phyloP scores from a whole-genome alignment of 2,113 vertebrate species.

The Oenanthe melanoleuca region DNA sequence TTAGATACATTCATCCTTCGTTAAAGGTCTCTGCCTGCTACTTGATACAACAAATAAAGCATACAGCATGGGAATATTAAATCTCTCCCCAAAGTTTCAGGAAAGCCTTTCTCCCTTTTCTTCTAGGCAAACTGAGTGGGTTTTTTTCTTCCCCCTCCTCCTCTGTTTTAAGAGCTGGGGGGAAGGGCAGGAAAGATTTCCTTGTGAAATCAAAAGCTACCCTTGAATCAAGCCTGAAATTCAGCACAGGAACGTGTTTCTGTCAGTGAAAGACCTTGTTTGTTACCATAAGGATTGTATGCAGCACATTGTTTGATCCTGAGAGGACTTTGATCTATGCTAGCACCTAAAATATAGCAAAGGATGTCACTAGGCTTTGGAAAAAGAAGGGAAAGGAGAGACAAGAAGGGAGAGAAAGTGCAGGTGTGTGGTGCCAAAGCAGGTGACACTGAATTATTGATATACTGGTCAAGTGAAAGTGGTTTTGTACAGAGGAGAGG shows the following conservation, averaged over 20 bases:
- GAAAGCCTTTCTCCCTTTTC: neutral
- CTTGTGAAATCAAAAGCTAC: conserved; percentile 48
- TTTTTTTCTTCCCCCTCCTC: fast-evolving
- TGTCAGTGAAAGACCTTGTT: conserved; percentile 61
- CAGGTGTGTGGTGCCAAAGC: neutral
- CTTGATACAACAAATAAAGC: neutral
- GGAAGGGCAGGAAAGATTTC: neutral
- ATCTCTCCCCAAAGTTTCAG: neutral
- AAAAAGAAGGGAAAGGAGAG: neutral
- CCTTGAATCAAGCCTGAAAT: conserved; percentile 13
- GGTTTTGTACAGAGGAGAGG: neutral
- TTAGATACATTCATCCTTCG: neutral
- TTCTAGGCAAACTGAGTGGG: neutral
- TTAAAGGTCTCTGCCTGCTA: neutral
- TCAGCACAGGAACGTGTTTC: conserved; percentile 9
- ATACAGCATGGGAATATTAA: neutral
- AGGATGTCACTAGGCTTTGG: conserved; percentile 43
- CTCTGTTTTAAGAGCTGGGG: neutral
- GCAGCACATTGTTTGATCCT: conserved; percentile 37
- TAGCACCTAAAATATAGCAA: conserved; percentile 34
- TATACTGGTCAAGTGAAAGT: neutral
- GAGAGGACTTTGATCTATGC: conserved; percentile 59
- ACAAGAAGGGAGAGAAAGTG: neutral
- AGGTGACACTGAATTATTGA: neutral
- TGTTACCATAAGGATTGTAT: conserved; percentile 42